Evolutionary conservation across 1,140 invertebrate genomes (phyloP), one percentile per base, ranked within the genome.

Genomic region (Cotesia typhae): DNA sequence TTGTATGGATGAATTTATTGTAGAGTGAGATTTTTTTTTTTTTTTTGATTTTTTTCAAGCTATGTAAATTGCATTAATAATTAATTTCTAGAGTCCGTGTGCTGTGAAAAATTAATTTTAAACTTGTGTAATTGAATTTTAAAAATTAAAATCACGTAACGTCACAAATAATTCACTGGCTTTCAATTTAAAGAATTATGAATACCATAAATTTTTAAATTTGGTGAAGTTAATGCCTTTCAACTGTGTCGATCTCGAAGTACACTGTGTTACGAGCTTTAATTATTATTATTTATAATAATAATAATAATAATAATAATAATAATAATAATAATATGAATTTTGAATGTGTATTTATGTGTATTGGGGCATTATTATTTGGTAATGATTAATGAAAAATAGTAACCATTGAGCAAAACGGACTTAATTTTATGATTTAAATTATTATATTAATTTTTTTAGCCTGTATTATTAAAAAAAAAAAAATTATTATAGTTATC

Each of bases 41-140:
- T 47, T 47, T 47, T 7, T 47, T 10, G 6, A 5, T 47, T 47
- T 9, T 7, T 66, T 47, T 28, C 20, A 17, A 51, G 66, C 66
- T 67, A 53, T 67, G 66, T 67, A 67, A 12, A 67, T 67, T 67
- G 66, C 66, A 67, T 67, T 14, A 20, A 51, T 55, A 67, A 67
- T 67, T 67, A 14, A 20, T 55, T 20, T 28, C 17, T 67, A 67
- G 35, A 67, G 28, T 55, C 51, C 51, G 51, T 52, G 51, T 10
- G 64, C 64, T 67, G 47, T 53, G 66, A 67, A 67, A 55, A 20
- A 55, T 35, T 20, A 55, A 51, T 67, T 36, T 35, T 52, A 53
- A 28, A 67, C 4, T 51, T 28, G 41, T 67, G 52, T 67, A 36
- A 36, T 67, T 35, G 53, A 67, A 55, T 67, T 67, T 55, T 55